Percentiles rank a stretch among this genome's conserved stretches.
These are phyloP conservation scores for Chalcis sispes DNA, from an alignment of 2,888 invertebrate genomes.

Conservation along the genomic window DNA sequence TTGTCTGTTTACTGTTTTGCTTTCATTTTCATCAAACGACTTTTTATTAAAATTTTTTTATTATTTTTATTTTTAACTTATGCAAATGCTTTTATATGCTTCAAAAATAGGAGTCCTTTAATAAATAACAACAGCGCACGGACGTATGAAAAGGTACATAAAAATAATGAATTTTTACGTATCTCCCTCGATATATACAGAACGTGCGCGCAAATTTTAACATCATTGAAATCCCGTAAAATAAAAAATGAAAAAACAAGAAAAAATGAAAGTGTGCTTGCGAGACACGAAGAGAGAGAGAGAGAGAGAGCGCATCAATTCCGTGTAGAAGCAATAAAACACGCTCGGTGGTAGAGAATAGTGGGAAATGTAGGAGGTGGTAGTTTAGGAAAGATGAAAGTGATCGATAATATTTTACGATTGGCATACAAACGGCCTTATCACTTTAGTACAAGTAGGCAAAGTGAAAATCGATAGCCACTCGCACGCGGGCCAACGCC, in stretches of 20 bases:
- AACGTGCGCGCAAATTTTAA: too few relatives aligned
- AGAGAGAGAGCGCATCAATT: conserved; percentile 1
- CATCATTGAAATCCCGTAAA: conserved; percentile 15
- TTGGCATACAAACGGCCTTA: conserved; percentile 50
- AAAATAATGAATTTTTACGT: too few relatives aligned
- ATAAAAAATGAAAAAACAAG: background rate
- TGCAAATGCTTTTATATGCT: too few relatives aligned
- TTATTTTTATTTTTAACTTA: too few relatives aligned
- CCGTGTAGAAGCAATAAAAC: background rate
- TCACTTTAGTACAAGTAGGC: conserved; percentile 40
- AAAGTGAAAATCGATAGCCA: conserved; percentile 53
- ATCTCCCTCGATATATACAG: too few relatives aligned
- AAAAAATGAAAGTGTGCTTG: background rate
- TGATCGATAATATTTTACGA: conserved; percentile 55
- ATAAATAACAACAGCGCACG: too few relatives aligned
- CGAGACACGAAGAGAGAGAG: background rate
- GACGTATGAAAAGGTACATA: too few relatives aligned
- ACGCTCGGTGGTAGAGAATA: conserved; percentile 19
- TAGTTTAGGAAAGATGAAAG: conserved; percentile 27
- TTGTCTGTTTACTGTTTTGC: too few relatives aligned
- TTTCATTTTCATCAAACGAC: too few relatives aligned
- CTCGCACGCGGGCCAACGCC: background rate
- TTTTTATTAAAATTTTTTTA: too few relatives aligned
- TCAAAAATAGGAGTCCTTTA: too few relatives aligned
- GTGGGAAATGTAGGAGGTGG: background rate